Percentiles rank a stretch among this genome's conserved stretches.
phyloP scores from a whole-genome alignment of 2,888 invertebrate species.

The Metallyticus violacea region DNA sequence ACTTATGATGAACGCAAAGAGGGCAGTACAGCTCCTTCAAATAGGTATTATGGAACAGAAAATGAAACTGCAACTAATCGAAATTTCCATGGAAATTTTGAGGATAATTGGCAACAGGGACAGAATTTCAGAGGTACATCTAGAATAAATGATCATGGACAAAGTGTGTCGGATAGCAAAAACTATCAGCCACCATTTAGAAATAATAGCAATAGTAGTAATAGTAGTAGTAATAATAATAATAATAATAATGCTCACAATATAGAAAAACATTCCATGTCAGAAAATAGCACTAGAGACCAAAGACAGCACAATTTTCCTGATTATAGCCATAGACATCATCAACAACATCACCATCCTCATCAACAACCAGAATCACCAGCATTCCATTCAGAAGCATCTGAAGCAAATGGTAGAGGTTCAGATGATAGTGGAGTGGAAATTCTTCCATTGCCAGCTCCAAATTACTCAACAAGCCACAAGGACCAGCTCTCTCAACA shows the following conservation, averaged over 20 bases:
- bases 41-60: not conserved
- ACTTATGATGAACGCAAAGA: conserved; percentile 6
- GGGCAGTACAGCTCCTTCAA: not conserved
- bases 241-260: not conserved
- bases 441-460: not conserved
- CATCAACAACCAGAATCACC: conserved; percentile 1
- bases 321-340: not conserved
- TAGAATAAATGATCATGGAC: not conserved
- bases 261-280: not conserved
- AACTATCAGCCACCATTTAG: conserved; percentile 1
- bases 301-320: not conserved
- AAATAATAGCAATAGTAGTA: not conserved
- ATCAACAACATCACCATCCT: not conserved
- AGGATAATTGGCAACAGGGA: conserved; percentile 4
- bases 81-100: not conserved
- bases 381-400: not conserved
- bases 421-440: conserved; percentile 1
- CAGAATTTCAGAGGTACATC: not conserved
- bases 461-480: not conserved
- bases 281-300: conserved; percentile 8
- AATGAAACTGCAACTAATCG: not conserved
- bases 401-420: not conserved
- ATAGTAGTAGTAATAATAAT: not conserved
- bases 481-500: not conserved
- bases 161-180: not conserved